Percentiles rank a stretch among this genome's conserved stretches.
Conservation (phyloP, 2,113 vertebrate species). For the Albula goreensis region DNA sequence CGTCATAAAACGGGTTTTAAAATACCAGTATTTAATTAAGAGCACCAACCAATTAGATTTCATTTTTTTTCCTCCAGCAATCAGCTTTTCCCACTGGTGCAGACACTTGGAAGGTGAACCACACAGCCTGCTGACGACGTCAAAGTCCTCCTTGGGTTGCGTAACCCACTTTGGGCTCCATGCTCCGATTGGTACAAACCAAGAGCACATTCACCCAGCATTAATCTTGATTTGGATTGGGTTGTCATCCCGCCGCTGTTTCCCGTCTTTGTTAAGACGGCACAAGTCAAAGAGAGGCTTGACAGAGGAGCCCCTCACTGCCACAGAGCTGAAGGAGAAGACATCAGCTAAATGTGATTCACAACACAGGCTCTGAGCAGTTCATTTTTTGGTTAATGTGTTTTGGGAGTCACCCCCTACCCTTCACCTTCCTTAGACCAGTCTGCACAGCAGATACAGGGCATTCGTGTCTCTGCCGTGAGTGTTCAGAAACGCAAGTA, state of each 20-base stretch:
- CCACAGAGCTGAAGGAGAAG: not conserved
- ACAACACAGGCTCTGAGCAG: not conserved
- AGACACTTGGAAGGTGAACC: not conserved
- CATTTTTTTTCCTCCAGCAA: not conserved
- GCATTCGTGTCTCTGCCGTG: slow-evolving; percentile 24
- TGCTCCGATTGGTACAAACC: not conserved
- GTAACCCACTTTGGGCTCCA: not conserved
- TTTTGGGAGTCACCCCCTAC: not conserved
- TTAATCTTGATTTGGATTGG: not conserved
- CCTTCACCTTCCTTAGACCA: slow-evolving; percentile 50
- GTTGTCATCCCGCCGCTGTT: not conserved
- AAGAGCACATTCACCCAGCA: not conserved
- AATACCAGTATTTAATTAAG: slow-evolving; percentile 9
- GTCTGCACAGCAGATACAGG: slow-evolving; percentile 55
- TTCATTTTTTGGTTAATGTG: not conserved
- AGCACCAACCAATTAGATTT: not conserved
- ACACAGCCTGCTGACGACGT: not conserved
- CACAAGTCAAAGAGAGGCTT: not conserved
- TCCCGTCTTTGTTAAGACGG: not conserved
- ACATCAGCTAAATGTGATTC: not conserved
- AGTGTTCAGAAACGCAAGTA: slow-evolving; percentile 61
- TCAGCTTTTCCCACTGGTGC: not conserved
- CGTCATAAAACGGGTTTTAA: slow-evolving; percentile 7
- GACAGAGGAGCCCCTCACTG: not conserved
- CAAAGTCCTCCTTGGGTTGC: not conserved